Conservation (phyloP, 2,888 invertebrate species). For the Gastracanthus pulcherrimus region DNA sequence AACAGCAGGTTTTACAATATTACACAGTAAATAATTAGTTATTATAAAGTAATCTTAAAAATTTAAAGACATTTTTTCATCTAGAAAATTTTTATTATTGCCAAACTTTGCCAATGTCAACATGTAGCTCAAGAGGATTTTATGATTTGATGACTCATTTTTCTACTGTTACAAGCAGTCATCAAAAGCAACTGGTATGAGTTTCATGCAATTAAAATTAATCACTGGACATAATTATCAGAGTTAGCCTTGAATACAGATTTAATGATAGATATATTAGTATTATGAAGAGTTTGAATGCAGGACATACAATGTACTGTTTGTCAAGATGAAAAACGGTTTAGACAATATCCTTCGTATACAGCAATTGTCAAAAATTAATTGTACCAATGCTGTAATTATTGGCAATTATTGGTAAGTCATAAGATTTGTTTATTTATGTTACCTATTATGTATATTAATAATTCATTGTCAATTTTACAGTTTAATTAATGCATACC, state of each 20-base stretch:
- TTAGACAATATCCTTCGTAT: too few species aligned
- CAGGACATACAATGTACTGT: background rate
- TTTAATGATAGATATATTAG: too few species aligned
- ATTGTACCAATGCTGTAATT: too few species aligned
- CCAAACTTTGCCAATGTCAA: too few species aligned
- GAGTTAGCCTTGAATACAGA: too few species aligned
- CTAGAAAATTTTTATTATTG: too few species aligned
- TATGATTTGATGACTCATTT: background rate
- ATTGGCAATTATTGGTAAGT: background rate
- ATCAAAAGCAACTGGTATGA: background rate
- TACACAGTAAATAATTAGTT: background rate
- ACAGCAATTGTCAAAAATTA: too few species aligned
- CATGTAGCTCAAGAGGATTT: background rate
- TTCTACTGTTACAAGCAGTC: background rate
- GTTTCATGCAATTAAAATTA: too few species aligned
- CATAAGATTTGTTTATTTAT: background rate
- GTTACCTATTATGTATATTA: background rate
- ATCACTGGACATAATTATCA: too few species aligned
- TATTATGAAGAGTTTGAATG: background rate
- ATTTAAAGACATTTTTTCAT: background rate
- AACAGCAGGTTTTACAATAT: background rate
- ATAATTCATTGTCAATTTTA: background rate
- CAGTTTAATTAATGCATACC: background rate
- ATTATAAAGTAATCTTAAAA: background rate
- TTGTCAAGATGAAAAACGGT: background rate